Evolutionary conservation across 2,888 invertebrate species (phyloP), one percentile per base, ranked within the genome.

Genomic region (Eupeodes luniger): DNA sequence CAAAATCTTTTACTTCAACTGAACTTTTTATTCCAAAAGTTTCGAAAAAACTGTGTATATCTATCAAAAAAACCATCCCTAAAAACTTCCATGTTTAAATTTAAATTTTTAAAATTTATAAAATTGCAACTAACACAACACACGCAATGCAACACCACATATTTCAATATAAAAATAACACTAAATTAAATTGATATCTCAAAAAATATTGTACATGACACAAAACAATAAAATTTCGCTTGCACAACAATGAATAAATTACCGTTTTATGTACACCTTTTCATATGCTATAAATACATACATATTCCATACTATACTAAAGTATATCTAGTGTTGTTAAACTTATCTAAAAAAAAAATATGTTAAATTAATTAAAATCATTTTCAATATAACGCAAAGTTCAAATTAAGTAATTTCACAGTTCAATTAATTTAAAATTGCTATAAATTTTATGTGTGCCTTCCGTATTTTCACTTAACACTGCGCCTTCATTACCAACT

Each of bases 351-450:
- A 44, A 64, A 44, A 64, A 69, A 53, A 72, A 57, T 55, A 72
- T 47, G 47, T 59, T 59, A 27, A 72, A 72, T 72, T 59, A 72
- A 72, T 72, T 72, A 59, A 72, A 72, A 72, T 59, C 47, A 34
- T 59, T 72, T 72, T 49, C 16, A n/a, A 59, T 47, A 49, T 27
- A 59, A 34, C 16, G 11, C 59, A 72, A 59, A 59, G 44, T 72
- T 72, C 72, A 72, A 59, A 59, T 85, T 81, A 77, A 62, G 59
- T 77, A 77, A 81, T 85, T 77, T 77, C 11, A 53, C 72, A 59
- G 81, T 67, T 85, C 70, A 72, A 47, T 67, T 47, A 67, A 49
- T 85, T 78, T 69, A 19, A 81, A 72, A 51, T 34, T 49, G 55
- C 12, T 67, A 34, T 51, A 51, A 67, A 19, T 69, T 27, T 27